These are phyloP conservation scores for Umimayanthus kanabou DNA, from an alignment of 92 coral and sea anemone species.

Conservation along the genomic window DNA sequence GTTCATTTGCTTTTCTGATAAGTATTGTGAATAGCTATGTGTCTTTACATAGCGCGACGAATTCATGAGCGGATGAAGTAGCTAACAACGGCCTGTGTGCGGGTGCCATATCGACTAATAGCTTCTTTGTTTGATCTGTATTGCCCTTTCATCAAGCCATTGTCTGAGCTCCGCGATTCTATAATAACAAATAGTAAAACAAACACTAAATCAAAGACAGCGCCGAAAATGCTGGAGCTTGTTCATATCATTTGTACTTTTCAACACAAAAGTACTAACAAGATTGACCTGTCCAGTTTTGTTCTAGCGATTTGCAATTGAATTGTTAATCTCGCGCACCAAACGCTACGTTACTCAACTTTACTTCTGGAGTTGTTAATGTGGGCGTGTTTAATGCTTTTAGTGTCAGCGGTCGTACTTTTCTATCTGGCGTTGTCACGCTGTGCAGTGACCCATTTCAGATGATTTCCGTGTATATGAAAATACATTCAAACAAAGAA, in stretches of 20 bases:
- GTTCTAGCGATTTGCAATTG: neutral
- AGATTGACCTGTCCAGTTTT: neutral
- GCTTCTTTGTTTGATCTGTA: slow-evolving; percentile 20
- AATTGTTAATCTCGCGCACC: neutral
- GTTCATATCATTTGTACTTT: neutral
- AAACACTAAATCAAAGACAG: slow-evolving; percentile 13
- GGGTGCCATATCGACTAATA: slow-evolving; percentile 37
- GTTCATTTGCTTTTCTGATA: slow-evolving; percentile 1
- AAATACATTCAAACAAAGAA: slow-evolving; percentile 38
- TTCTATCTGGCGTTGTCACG: neutral
- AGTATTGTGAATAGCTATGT: neutral
- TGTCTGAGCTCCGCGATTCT: neutral
- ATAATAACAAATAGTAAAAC: slow-evolving; percentile 16
- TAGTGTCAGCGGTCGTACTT: slow-evolving; percentile 28
- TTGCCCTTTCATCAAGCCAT: slow-evolving; percentile 32
- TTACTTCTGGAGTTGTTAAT: neutral
- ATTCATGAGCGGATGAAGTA: slow-evolving; percentile 38
- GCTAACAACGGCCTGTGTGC: neutral
- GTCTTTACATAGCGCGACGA: slow-evolving; percentile 47
- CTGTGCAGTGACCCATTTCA: slow-evolving; percentile 28
- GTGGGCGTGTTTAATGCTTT: slow-evolving; percentile 34
- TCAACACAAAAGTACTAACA: neutral
- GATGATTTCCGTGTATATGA: slow-evolving; percentile 42
- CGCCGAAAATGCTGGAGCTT: slow-evolving; percentile 4
- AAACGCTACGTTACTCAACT: neutral